Percentiles rank a stretch among this genome's conserved stretches.
phyloP scores from a whole-genome alignment of 2,888 invertebrate genomes.

The Luffia ferchaultella region DNA sequence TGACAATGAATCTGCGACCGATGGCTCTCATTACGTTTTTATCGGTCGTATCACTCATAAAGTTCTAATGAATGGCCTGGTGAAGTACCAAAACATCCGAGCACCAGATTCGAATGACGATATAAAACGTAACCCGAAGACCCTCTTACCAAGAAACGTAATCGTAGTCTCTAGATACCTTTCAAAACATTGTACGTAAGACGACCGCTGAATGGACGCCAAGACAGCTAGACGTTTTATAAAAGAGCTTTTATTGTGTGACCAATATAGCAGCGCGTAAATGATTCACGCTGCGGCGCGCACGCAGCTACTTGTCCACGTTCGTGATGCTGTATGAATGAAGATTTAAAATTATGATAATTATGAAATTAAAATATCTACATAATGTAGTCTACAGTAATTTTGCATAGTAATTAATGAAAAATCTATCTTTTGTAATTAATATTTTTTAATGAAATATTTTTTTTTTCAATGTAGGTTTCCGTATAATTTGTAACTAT shows the following conservation, averaged over 20 bases:
- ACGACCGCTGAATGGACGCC: slow-evolving; percentile 43
- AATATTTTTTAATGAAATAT: too few species aligned
- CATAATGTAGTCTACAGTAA: too few species aligned
- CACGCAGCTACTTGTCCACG: background rate
- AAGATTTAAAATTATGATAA: too few species aligned
- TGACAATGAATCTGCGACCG: slow-evolving; percentile 40
- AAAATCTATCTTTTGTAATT: too few species aligned
- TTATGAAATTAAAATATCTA: too few species aligned
- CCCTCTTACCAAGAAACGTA: slow-evolving; percentile 60
- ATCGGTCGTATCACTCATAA: slow-evolving; percentile 65
- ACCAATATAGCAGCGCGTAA: slow-evolving; percentile 20
- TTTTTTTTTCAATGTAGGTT: too few species aligned
- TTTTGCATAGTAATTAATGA: too few species aligned
- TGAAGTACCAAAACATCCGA: slow-evolving; percentile 61
- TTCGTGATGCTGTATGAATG: background rate
- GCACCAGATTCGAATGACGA: slow-evolving; percentile 61
- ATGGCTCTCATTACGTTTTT: slow-evolving; percentile 64
- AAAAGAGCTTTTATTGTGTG: slow-evolving; percentile 60
- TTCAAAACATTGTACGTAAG: slow-evolving; percentile 59
- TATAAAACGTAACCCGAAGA: slow-evolving; percentile 62
- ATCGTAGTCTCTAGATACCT: slow-evolving; percentile 55
- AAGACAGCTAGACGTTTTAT: slow-evolving; percentile 53
- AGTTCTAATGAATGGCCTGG: slow-evolving; percentile 63
- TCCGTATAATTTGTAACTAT: too few species aligned
- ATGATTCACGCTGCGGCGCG: slow-evolving; percentile 5